Base-by-base conservation (phyloP, 2,797 vertebrate species). In the Gorsachius magnificus region DNA sequence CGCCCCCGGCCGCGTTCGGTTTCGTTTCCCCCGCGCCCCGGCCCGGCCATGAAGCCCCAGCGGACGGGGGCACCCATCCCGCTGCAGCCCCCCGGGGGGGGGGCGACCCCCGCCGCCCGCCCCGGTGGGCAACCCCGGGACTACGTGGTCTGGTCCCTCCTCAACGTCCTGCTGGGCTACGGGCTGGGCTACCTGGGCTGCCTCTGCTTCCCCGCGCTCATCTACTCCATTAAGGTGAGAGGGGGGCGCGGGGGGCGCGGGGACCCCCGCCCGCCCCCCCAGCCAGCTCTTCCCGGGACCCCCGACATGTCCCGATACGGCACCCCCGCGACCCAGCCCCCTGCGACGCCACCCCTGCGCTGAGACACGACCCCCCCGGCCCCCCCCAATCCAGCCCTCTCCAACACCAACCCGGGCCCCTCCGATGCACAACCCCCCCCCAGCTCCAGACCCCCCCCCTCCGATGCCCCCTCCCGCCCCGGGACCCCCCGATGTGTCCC, bases 131-230 rank as follows among this genome's bases (percentile, higher is more conserved):
- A 50, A 35, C 93, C 95, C n/a, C 66, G 75, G 16, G 94, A 96
- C 70, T 92, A 93, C 56, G 28, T 96, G 38, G 24, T 95, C 56
- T 95, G 94, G 92, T 95, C 97, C 28, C 36, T 95, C n/a, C 26
- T 82, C 88, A 96, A 65, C 74, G 36, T 94, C 5, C 20, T 83
- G 19, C n/a, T 35, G 33, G 65, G 77, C 9, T 29, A 57, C 14
- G 13, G 5, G 13, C 29, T 86, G 28, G 1, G n/a, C 38, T 96
- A 83, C 91, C 51, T 88, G 13, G 94, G 83, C 22, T 97, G 96
- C 56, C 63, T 95, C 26, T 91, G 95, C 26, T 76, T 97, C 51
- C 48, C 76, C 7, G 94, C 96, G 10, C 89, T 95, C 38, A 12
- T 83, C 38, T 93, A 43, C 93, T 70, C 61, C 61, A 80, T 35